Base-by-base conservation (phyloP, 2,797 vertebrate genomes). In the Sphenopsis melanotis region DNA sequence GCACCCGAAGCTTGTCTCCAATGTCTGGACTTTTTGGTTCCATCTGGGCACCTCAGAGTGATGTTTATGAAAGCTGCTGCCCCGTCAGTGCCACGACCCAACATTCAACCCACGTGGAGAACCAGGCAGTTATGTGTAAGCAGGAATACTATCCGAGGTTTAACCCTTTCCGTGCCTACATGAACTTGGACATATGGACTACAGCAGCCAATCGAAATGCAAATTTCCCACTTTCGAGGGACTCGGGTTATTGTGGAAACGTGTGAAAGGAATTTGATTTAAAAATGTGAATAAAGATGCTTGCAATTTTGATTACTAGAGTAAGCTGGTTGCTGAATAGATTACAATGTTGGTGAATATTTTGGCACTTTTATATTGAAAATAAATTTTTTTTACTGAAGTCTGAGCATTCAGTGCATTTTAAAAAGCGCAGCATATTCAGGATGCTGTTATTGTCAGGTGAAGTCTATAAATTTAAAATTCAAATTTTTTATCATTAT, bases 101-200 rank as follows among this genome's bases (percentile, higher is more conserved):
- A 5, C 98, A 99, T 87, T 97, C 98, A 7, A 96, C 98, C 80
- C 99, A 98, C 26, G 97, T 94, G 96, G 98, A 99, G 72, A 99
- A 98, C 97, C 98, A 98, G 16, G 98, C 98, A 12, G 98, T 97
- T 42, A 81, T 98, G 95, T 99, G 98, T 95, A 98, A 98, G 42
- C 98, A 98, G 57, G 98, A 98, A 49, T 99, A 99, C 95, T 99
- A 98, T 94, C 98, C 98, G 1, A 98, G 98, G 95, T 99, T 99
- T 97, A 98, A 99, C 97, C 99, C 99, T 2, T 99, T 99, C 49
- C 99, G 99, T 96, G 98, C 99, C 46, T 99, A 99, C 97, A 99
- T 99, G 99, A 99, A 99, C 97, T 98, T 99, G 98, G 99, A 99
- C 98, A 99, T 99, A 97, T 99, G 99, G 99, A 99, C 99, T 98